Conservation (phyloP, 2,113 vertebrate genomes). For the Chrysochloris asiatica region DNA sequence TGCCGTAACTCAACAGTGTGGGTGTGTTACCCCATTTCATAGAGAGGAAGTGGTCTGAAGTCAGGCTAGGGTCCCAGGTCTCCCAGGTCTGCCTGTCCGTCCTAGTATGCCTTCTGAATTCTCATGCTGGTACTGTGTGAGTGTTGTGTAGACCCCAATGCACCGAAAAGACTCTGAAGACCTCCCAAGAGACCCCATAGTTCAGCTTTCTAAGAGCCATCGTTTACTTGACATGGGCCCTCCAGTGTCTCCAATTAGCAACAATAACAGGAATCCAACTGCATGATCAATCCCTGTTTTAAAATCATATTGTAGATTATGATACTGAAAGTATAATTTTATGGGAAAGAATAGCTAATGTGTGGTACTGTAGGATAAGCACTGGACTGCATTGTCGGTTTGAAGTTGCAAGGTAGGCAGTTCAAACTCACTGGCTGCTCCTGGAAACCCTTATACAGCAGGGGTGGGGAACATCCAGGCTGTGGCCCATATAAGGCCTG, state of each 20-base stretch:
- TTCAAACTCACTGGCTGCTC: too few relatives aligned
- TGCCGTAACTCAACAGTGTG: background rate
- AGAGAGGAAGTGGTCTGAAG: background rate
- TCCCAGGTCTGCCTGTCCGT: background rate
- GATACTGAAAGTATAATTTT: background rate
- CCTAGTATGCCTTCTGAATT: background rate
- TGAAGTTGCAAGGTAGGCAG: too few relatives aligned
- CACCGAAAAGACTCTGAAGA: too few relatives aligned
- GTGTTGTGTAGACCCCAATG: background rate
- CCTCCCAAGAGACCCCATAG: background rate
- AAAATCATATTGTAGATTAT: background rate
- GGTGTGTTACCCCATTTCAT: background rate
- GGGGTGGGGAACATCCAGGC: too few relatives aligned
- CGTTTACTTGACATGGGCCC: background rate
- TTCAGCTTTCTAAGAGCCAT: background rate
- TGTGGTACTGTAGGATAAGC: too few relatives aligned
- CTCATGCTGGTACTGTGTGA: background rate
- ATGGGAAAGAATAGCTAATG: background rate
- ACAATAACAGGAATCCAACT: background rate
- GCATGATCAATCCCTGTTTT: background rate
- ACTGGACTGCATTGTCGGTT: too few relatives aligned
- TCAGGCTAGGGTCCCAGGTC: background rate
- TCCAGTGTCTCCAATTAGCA: background rate
- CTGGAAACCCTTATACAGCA: too few relatives aligned
- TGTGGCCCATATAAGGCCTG: too few relatives aligned